Evolutionary conservation across 2,888 invertebrate species (phyloP).

Genomic region (Drosophila anomelani): DNA sequence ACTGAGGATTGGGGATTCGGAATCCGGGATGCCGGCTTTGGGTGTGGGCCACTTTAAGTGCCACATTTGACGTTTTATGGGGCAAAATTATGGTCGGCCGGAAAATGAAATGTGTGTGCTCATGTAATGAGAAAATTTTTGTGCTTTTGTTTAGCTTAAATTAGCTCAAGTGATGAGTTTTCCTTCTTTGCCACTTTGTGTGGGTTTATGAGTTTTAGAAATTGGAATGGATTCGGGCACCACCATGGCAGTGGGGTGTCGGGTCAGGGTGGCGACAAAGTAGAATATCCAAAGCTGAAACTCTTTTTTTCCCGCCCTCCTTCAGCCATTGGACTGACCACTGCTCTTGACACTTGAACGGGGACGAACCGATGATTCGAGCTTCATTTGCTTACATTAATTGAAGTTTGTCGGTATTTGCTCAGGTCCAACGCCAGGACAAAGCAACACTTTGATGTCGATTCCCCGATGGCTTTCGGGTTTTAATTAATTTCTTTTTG

Average conservation of each 20-base stretch:
- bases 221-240: neutral
- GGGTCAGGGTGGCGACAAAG: neutral
- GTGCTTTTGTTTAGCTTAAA: slow-evolving; percentile 70
- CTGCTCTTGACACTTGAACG: slow-evolving; percentile 30
- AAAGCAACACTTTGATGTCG: slow-evolving; percentile 63
- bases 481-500: slow-evolving; percentile 70
- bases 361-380: slow-evolving; percentile 20
- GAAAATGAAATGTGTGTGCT: slow-evolving; percentile 67
- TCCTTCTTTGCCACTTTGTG: slow-evolving; percentile 29
- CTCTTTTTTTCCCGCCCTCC: slow-evolving; percentile 4
- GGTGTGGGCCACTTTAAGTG: slow-evolving; percentile 76
- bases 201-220: slow-evolving; percentile 40
- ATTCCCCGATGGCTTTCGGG: slow-evolving; percentile 45
- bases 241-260: too few species aligned
- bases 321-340: slow-evolving; percentile 1
- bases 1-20: slow-evolving; percentile 12
- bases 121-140: slow-evolving; percentile 66
- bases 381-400: slow-evolving; percentile 69
- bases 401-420: slow-evolving; percentile 63
- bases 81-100: slow-evolving; percentile 48
- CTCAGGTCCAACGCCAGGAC: slow-evolving; percentile 43
- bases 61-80: slow-evolving; percentile 76
- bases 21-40: neutral
- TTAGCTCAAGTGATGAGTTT: slow-evolving; percentile 62
- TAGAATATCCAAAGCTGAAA: neutral